phyloP scores from a whole-genome alignment of 2,113 vertebrate species.

The Leiothrix lutea region DNA sequence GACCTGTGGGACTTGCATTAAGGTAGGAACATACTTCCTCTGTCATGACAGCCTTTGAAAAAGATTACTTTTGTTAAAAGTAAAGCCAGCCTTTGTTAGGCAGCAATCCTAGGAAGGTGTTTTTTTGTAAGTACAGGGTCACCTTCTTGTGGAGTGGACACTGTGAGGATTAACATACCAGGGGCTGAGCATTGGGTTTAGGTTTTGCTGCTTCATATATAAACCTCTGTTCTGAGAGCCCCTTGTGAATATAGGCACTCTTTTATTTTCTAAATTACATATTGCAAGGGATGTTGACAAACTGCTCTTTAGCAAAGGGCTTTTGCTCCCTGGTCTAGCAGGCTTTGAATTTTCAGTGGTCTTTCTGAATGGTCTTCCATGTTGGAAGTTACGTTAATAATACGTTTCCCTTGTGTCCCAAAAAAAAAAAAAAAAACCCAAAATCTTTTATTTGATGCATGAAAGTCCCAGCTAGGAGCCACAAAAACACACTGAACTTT shows the following conservation, averaged over 20 bases:
- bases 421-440: background rate
- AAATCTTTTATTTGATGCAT: background rate
- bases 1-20: background rate
- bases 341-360: background rate
- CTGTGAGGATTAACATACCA: background rate
- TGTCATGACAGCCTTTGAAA: background rate
- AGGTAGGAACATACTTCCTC: background rate
- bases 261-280: background rate
- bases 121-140: background rate
- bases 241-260: background rate
- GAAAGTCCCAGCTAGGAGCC: background rate
- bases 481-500: background rate
- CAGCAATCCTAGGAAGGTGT: background rate
- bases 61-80: background rate
- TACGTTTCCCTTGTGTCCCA: background rate
- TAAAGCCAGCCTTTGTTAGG: background rate
- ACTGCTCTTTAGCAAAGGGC: background rate
- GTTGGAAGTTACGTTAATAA: background rate
- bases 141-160: background rate
- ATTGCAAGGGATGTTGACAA: background rate
- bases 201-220: background rate
- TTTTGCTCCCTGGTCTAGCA: background rate
- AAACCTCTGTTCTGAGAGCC: background rate
- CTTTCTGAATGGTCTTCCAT: background rate
- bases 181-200: accelerated